Evolutionary conservation across 2,888 invertebrate species (phyloP), one percentile per base, ranked within the genome.

Genomic region (Empis stercorea): DNA sequence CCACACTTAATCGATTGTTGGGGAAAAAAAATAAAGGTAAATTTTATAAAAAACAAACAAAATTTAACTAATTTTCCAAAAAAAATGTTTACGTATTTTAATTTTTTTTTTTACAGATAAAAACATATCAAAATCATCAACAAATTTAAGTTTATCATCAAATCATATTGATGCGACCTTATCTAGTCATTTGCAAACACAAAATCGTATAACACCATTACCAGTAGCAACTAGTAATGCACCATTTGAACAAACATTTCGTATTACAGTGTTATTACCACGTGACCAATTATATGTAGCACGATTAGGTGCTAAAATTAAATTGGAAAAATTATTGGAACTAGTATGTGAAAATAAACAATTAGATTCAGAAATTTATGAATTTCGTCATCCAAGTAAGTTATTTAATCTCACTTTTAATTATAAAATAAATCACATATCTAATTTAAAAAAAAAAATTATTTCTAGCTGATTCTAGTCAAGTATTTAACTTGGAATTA

Each of bases 251-350:
- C 70, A 70, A 56, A 68, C 65, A 13, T 70, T 70, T 48, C 67
- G 70, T 48, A 68, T 70, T 30, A 70, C 68, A 65, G 84, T 88
- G 32, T 80, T 85, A 61, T 71, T 88, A 56, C 88, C 87, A 30
- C 76, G 81, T 56, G 84, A 84, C 62, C 87, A 88, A 68, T 73
- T 87, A 48, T 84, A 80, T 66, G 87, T 88, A 11, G 75, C 80
- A 37, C 72, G 88, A 52, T 77, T 87, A 51, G 82, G 81, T 54
- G 81, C 82, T 13, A 76, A 79, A 55, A 79, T 79, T 44, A 73
- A 75, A 27, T 70, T 88, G 30, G 76, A 76, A 38, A 81, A 84
- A 52, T 76, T 88, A 45, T 73, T 84, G 57, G 72, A 74, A 48
- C 76, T 81, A 62, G 81, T 87, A 13, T 87, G 87, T 61, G 75